phyloP scores from a whole-genome alignment of 2,113 vertebrate genomes.

The Arothron firmamentum region DNA sequence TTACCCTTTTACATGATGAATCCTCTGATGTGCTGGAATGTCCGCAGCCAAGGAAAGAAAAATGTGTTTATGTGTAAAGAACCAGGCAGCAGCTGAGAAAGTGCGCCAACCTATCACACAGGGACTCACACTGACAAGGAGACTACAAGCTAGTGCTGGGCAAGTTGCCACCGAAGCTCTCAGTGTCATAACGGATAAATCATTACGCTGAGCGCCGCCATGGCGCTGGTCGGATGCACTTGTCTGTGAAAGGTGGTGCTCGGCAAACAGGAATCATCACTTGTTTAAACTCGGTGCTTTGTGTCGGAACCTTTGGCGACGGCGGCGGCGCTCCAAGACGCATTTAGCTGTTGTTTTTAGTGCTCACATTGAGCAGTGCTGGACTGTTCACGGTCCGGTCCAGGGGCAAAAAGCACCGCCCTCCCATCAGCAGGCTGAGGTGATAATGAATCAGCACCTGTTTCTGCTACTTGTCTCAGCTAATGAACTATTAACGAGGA shows the following conservation, averaged over 20 bases:
- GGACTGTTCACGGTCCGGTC: too few species aligned
- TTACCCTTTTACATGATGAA: conserved; percentile 8
- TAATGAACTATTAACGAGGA: conserved; percentile 56
- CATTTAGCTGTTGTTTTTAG: conserved; percentile 6
- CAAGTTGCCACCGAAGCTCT: conserved; percentile 63
- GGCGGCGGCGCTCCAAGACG: conserved; percentile 10
- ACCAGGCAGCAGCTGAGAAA: conserved; percentile 8
- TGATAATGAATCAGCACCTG: conserved; percentile 42
- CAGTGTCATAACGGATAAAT: conserved; percentile 61
- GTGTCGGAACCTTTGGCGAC: conserved; percentile 6
- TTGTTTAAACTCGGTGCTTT: conserved; percentile 33
- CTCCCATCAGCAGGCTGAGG: conserved; percentile 22
- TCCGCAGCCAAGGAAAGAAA: conserved; percentile 14
- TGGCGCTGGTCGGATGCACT: conserved; percentile 17
- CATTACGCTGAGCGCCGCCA: conserved; percentile 28
- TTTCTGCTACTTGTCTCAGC: conserved; percentile 41
- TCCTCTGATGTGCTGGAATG: conserved; percentile 13
- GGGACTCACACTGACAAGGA: conserved; percentile 30
- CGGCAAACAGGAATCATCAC: conserved; percentile 31
- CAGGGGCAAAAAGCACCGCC: conserved; percentile 1
- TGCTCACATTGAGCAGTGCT: conserved; percentile 7
- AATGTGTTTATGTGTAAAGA: conserved; percentile 17
- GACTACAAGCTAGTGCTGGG: conserved; percentile 37
- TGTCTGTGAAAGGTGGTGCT: conserved; percentile 12
- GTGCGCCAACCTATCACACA: conserved; percentile 30